A percentile compares a stretch with the other conserved stretches of the same genome.
Conservation (phyloP, 2,888 invertebrate species). For the Entomobrya proxima region DNA sequence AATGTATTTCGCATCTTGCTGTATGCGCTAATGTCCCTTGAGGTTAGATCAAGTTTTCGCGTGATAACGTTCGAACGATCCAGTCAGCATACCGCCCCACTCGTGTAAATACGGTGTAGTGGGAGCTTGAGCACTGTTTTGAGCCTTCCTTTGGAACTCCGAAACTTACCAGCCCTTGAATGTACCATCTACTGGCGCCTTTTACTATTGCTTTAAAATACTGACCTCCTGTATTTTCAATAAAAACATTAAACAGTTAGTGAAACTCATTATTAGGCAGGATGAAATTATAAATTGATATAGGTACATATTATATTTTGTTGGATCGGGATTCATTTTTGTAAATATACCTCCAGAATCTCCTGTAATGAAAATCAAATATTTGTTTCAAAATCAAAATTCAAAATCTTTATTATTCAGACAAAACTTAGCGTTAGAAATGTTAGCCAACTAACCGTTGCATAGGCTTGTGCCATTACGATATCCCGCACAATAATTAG, state of each 20-base stretch:
- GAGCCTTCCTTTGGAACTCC: slow-evolving; percentile 76
- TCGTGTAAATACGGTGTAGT: slow-evolving; percentile 74
- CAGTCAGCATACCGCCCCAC: slow-evolving; percentile 74
- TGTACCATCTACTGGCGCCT: slow-evolving; percentile 76
- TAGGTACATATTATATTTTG: slow-evolving; percentile 81
- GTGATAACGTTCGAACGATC: slow-evolving; percentile 73
- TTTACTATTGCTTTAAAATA: slow-evolving; percentile 78
- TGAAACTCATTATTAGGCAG: too few species aligned
- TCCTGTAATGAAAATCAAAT: slow-evolving; percentile 33
- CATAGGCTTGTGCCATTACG: slow-evolving; percentile 72
- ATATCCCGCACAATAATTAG: slow-evolving; percentile 75
- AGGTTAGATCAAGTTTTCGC: slow-evolving; percentile 70
- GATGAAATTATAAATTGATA: too few species aligned
- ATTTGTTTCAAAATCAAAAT: too few species aligned
- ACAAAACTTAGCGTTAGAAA: background rate
- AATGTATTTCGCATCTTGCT: too few species aligned
- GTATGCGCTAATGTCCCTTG: too few species aligned
- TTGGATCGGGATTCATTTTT: too few species aligned
- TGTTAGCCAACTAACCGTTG: slow-evolving; percentile 60
- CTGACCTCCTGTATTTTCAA: slow-evolving; percentile 79
- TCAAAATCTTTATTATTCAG: too few species aligned
- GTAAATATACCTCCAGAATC: slow-evolving; percentile 77
- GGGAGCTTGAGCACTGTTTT: slow-evolving; percentile 72
- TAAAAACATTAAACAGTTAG: slow-evolving; percentile 78
- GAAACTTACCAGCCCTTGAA: slow-evolving; percentile 78